phyloP scores from a whole-genome alignment of 2,113 vertebrate species.

The Laticauda colubrina region DNA sequence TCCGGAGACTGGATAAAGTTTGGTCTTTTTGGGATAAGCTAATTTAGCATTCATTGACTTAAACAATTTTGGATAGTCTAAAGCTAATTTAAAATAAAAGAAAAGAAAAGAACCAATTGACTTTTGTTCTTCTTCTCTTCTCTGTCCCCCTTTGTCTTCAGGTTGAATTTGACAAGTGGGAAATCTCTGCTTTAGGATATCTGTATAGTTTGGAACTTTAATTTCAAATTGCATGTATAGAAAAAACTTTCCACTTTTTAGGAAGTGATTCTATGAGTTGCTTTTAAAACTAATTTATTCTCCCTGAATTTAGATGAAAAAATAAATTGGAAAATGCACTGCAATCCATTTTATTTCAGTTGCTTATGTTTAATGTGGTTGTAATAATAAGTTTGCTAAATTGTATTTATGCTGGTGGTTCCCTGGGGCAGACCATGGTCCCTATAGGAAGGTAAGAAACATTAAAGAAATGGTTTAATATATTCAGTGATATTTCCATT shows the following conservation, averaged over 20 bases:
- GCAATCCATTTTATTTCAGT: neutral
- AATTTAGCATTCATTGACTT: neutral
- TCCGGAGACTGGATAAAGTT: neutral
- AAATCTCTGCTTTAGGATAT: neutral
- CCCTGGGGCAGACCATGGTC: neutral
- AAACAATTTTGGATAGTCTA: neutral
- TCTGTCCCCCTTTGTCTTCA: neutral
- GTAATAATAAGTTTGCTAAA: neutral
- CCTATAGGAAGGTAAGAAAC: neutral
- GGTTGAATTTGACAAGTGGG: neutral
- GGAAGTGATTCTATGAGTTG: neutral
- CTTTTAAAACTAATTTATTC: neutral
- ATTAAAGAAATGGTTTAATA: neutral
- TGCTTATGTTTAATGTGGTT: neutral
- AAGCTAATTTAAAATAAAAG: neutral
- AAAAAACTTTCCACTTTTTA: neutral
- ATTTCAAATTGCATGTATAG: neutral
- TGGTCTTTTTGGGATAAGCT: neutral
- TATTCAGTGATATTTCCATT: neutral
- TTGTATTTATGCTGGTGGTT: neutral
- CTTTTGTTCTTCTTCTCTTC: neutral
- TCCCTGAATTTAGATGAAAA: neutral
- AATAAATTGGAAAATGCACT: neutral
- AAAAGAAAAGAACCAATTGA: neutral
- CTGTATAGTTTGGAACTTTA: neutral